Base-by-base conservation (phyloP, 92 coral and sea anemone genomes). In the Phenganax stokvisi region DNA sequence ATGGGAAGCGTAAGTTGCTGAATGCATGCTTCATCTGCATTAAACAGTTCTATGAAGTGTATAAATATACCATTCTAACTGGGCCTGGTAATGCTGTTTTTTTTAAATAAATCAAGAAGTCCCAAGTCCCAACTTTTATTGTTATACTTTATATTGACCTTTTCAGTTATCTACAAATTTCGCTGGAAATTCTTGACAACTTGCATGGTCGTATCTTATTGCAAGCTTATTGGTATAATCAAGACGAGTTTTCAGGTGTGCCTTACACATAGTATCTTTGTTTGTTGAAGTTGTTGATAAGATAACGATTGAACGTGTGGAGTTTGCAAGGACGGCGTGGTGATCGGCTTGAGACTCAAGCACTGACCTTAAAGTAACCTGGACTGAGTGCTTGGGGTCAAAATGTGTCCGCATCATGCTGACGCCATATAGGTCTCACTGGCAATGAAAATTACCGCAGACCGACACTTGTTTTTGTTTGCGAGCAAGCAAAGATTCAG, bases 161-260 rank as follows among this genome's bases (percentile, higher is more conserved):
- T 60, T 58, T 76, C 15, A 76, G 81, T n/a, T 76, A 76, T 76
- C 64, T 76, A 4, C 57, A 76, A 57, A 57, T 28, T 10, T 76
- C 81, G 27, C 15, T 29, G 64, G 70, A 76, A 47, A 68, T 76
- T 30, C 81, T 76, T 60, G 29, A 59, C 12, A 68, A 11, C 56
- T 25, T 69, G 53, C 69, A 76, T 76, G 81, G 81, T 44, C 70
- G 81, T 29, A 57, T 76, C 58, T 53, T 76, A 29, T 11, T 57
- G 12, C 55, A 76, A 76, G 70, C 81, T 57, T 76, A 25, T 76
- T 28, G 30, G 29, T 76, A 76, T 25, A 56, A 31, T 57, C 51
- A 61, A 10, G 54, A 76, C 9, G 81, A 59, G 13, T 30, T 25
- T 54, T 17, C 62, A 56, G 80, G 62, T 75, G 57, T 75, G 12